Evolutionary conservation across 2,888 invertebrate genomes (phyloP).

Genomic region (Tenthredo amoena): DNA sequence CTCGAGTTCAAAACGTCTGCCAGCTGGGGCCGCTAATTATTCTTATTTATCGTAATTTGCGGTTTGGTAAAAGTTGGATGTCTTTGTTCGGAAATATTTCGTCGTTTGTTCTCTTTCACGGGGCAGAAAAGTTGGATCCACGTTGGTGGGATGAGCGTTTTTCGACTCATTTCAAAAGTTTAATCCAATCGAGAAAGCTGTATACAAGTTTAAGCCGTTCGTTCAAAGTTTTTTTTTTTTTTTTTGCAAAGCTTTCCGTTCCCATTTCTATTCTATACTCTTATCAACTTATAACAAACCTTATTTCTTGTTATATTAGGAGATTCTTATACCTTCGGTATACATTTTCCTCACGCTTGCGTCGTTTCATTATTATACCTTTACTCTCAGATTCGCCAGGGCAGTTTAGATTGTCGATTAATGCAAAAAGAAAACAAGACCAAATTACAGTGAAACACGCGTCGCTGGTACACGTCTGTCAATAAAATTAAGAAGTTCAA

Average conservation of each 20-base stretch:
- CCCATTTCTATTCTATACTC: not conserved
- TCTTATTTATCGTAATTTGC: not conserved
- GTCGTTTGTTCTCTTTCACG: not conserved
- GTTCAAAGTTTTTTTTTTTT: not conserved
- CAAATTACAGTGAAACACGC: not conserved
- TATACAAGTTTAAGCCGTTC: not conserved
- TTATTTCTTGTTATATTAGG: not conserved
- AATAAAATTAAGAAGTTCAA: not conserved
- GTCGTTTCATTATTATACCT: conserved; percentile 1
- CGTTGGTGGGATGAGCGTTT: not conserved
- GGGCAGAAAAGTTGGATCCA: not conserved
- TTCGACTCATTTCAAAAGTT: conserved; percentile 12
- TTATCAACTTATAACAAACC: not conserved
- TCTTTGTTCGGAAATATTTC: not conserved
- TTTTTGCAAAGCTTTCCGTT: not conserved
- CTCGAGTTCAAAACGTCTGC: not conserved
- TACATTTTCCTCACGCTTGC: not conserved
- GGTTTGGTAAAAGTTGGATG: not conserved
- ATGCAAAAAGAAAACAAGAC: not conserved
- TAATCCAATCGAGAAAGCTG: not conserved
- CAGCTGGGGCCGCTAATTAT: not conserved
- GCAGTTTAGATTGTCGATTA: not conserved
- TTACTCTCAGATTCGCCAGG: not conserved
- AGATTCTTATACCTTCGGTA: not conserved
- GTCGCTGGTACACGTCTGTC: not conserved